Evolutionary conservation across 1,140 invertebrate species (phyloP).

Genomic region (Diplogasteroides magnus): DNA sequence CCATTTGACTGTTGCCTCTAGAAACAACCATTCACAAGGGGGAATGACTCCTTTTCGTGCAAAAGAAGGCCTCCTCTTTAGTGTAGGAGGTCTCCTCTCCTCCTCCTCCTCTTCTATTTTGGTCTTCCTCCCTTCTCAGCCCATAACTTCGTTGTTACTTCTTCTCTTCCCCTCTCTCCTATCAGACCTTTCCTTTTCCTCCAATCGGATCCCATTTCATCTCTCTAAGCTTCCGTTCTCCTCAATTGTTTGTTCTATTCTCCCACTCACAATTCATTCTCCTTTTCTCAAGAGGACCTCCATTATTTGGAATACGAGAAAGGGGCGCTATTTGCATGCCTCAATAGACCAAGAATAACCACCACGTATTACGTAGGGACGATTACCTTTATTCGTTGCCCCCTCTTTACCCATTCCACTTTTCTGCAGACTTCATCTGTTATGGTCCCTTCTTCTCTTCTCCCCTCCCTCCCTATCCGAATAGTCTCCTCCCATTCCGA

Average conservation of each 20-base stretch:
- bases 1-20: too few species aligned
- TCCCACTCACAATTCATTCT: slow-evolving; percentile 6
- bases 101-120: slow-evolving; percentile 6
- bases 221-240: background rate
- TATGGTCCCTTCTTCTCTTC: background rate
- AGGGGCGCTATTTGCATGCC: background rate
- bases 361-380: background rate
- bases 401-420: background rate
- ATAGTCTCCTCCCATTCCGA: background rate
- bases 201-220: slow-evolving; percentile 4
- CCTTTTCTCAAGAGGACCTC: slow-evolving; percentile 2
- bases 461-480: background rate
- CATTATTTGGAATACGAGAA: background rate
- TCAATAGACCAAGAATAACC: background rate
- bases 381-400: slow-evolving; percentile 5
- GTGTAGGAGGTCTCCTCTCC: background rate
- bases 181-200: background rate
- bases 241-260: background rate
- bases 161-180: slow-evolving; percentile 2
- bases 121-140: background rate
- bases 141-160: background rate
- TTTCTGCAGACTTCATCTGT: slow-evolving; percentile 2
- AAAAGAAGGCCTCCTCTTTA: background rate
- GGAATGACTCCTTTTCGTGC: too few species aligned
- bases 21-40: too few species aligned